Conservation (phyloP, 2,113 vertebrate species). For the Erpornis zantholeuca region DNA sequence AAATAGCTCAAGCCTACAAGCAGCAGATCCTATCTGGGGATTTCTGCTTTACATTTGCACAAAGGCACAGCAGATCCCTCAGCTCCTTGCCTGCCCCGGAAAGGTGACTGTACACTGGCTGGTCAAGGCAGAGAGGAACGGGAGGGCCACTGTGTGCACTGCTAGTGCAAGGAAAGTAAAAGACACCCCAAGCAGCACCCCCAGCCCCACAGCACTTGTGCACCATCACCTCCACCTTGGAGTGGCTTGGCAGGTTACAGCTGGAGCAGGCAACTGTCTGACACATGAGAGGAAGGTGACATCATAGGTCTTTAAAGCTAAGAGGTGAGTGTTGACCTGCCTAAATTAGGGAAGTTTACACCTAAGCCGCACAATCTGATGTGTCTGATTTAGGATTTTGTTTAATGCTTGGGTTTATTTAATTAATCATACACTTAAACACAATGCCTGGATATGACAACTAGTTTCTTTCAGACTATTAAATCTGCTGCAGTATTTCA, state of each 20-base stretch:
- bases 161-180: neutral
- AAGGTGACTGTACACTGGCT: neutral
- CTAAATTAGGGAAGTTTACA: neutral
- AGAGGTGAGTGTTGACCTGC: neutral
- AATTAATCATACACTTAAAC: neutral
- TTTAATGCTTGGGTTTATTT: neutral
- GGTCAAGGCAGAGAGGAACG: neutral
- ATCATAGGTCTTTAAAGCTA: neutral
- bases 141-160: fast-evolving
- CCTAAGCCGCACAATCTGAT: neutral
- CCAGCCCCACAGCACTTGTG: neutral
- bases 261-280: neutral
- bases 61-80: neutral
- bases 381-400: neutral
- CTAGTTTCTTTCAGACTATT: neutral
- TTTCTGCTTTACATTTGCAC: neutral
- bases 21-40: neutral
- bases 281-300: neutral
- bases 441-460: neutral
- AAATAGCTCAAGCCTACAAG: neutral
- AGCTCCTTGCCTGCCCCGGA: neutral
- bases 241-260: neutral
- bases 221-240: neutral
- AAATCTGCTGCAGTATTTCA: neutral
- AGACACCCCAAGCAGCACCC: neutral